These are phyloP conservation scores for Platorchestia sp. DNA, from an alignment of 1,140 invertebrate genomes.

Conservation along the genomic window DNA sequence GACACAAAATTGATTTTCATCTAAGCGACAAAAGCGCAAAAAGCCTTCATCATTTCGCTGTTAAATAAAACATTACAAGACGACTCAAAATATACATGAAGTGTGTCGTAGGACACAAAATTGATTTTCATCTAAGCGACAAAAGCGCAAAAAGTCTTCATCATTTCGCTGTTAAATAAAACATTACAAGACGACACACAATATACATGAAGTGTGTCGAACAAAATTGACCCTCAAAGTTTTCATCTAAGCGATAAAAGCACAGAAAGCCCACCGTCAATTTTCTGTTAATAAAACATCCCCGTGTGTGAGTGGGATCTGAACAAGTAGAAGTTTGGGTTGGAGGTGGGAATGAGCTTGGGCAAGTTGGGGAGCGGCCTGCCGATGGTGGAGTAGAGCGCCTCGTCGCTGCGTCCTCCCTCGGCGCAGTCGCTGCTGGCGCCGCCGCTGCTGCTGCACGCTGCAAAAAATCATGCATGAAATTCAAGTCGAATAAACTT, in stretches of 20 bases:
- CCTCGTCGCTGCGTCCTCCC: conserved; percentile 58
- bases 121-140: background rate
- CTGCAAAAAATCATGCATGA: background rate
- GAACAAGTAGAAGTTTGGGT: conserved; percentile 66
- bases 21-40: background rate
- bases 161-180: no score
- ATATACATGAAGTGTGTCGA: background rate
- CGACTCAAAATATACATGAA: background rate
- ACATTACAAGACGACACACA: background rate
- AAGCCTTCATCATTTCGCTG: background rate
- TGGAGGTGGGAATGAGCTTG: conserved; percentile 56
- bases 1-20: background rate
- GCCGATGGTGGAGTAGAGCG: conserved; percentile 64
- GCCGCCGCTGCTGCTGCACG: background rate
- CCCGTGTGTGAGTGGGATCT: conserved; percentile 65
- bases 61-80: no score
- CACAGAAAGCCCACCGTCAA: background rate
- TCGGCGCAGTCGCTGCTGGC: conserved; percentile 56
- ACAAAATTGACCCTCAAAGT: background rate
- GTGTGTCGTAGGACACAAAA: background rate
- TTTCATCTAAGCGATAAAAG: background rate
- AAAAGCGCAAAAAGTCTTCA: background rate
- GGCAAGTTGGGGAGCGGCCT: conserved; percentile 50
- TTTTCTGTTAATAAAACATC: conserved; percentile 65
- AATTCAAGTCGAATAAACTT: background rate